These are phyloP conservation scores for Agrilus biguttatus DNA, from an alignment of 2,888 invertebrate genomes.

Conservation along the genomic window DNA sequence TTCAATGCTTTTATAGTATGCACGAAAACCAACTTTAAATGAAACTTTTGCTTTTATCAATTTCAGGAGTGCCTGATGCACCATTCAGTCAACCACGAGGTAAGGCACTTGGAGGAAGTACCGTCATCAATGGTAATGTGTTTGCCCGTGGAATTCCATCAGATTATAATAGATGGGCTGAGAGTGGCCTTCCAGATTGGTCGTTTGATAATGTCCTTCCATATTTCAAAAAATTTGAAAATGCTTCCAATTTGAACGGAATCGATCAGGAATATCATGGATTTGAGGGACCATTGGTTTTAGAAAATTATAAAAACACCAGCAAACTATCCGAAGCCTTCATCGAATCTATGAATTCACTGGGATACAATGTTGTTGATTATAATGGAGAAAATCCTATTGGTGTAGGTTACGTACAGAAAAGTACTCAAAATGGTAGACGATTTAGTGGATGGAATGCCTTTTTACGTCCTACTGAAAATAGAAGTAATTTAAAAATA, in stretches of 20 bases:
- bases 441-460: slow-evolving; percentile 48
- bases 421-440: slow-evolving; percentile 42
- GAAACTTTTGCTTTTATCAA: too few species aligned
- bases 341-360: slow-evolving; percentile 40
- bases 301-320: slow-evolving; percentile 41
- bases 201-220: slow-evolving; percentile 41
- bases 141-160: slow-evolving; percentile 36
- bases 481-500: slow-evolving; percentile 37
- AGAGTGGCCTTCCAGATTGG: slow-evolving; percentile 39
- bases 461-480: slow-evolving; percentile 47
- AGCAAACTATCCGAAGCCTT: slow-evolving; percentile 38
- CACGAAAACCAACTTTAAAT: too few species aligned
- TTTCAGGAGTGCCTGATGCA: too few species aligned
- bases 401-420: slow-evolving; percentile 46
- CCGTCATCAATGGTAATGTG: slow-evolving; percentile 42
- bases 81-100: slow-evolving; percentile 27
- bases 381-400: slow-evolving; percentile 44
- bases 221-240: slow-evolving; percentile 46
- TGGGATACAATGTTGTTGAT: slow-evolving; percentile 43
- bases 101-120: slow-evolving; percentile 44
- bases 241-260: slow-evolving; percentile 36
- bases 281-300: slow-evolving; percentile 40
- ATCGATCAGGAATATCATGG: slow-evolving; percentile 37
- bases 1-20: too few species aligned
- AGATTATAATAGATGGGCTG: slow-evolving; percentile 43